Base-by-base conservation (phyloP, 1,140 invertebrate genomes). In the Asobara japonica region DNA sequence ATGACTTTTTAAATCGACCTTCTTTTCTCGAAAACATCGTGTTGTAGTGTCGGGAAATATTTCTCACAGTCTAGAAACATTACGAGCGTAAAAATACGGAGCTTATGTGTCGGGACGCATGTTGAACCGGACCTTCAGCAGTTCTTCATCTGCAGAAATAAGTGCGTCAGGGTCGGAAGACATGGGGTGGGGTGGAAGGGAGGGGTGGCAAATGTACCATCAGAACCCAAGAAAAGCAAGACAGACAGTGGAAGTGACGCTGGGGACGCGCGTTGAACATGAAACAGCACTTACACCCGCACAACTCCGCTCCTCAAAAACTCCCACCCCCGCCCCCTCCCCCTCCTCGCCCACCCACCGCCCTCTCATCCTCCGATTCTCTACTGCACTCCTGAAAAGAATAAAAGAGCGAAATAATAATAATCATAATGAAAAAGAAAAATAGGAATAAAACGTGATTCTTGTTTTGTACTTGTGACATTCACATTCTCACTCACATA, bases 231-330 rank as follows among this genome's bases (percentile, higher is more conserved):
- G 22, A 56, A 56, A 56, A 56, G 51, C 51, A 22, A 25, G 51
- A 25, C 51, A 56, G 51, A 56, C 51, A 56, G 51, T 3, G 18
- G 18, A 20, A 51, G 45, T 10, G 51, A 25, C 22, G 51, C 22
- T 25, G 18, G 51, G 51, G 51, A 56, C 51, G 22, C 22, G 22
- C 20, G 51, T 56, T 22, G 51, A 56, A 56, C 51, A 56, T 56
- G 51, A 56, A 56, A 56, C 51, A 56, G 51, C 51, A 56, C 51
- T 56, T 56, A 56, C 20, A 56, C 51, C 22, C 51, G 51, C 51
- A 56, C 51, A 56, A 25, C 51, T 56, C 51, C 22, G 13, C 51
- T 22, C 20, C 51, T 56, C 51, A 27, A 56, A 18, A 56, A 56
- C 51, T 22, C 25, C 25, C 25, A 56, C 51, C 22, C 22, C 3